Base-by-base conservation (phyloP, 2,113 vertebrate species). In the Erinaceus europaeus region DNA sequence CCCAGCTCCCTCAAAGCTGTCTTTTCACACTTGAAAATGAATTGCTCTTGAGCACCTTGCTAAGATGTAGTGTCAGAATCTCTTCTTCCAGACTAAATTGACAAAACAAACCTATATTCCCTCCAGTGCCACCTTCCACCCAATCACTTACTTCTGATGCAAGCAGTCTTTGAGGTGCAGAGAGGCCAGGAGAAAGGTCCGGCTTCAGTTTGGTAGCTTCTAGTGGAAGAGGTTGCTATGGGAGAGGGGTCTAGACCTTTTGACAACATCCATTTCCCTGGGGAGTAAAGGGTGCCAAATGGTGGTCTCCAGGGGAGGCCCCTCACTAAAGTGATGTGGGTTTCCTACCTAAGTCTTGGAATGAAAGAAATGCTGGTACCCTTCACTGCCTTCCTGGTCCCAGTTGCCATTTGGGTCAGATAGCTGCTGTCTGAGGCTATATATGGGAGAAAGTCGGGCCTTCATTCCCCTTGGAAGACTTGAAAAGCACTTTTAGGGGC, bases 11-110 rank as follows among this genome's bases (percentile, higher is more conserved):
- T 71, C 59, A 76, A 64, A 80, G 34, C 10, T 76, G 0, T 86
- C 18, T 73, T 86, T 84, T 81, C 23, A 46, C 57, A 55, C 78
- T 89, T 81, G 53, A 75, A 78, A 86, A n/a, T 77, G 46, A 78
- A 53, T 69, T 57, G 23, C 55, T 78, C 20, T 50, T 64, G 13
- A 88, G 69, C 27, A 78, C 53, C 15, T 7, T 80, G 27, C 88
- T 9, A 67, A 59, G 57, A 67, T 68, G 86, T 88, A 64, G 67
- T 42, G 67, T 62, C 42, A 88, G 25, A 80, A 75, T 75, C 27
- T 44, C 83, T 57, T 7, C 27, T 67, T 88, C 10, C 25, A 86
- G 48, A 64, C 53, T 74, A 36, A 84, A 69, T 81, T 86, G 27
- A 21, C 42, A 91, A 57, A 79, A 75, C 79, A 73, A 50, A n/a